These are phyloP conservation scores for Diadumene lineata DNA, from an alignment of 92 coral and sea anemone genomes.

Conservation along the genomic window DNA sequence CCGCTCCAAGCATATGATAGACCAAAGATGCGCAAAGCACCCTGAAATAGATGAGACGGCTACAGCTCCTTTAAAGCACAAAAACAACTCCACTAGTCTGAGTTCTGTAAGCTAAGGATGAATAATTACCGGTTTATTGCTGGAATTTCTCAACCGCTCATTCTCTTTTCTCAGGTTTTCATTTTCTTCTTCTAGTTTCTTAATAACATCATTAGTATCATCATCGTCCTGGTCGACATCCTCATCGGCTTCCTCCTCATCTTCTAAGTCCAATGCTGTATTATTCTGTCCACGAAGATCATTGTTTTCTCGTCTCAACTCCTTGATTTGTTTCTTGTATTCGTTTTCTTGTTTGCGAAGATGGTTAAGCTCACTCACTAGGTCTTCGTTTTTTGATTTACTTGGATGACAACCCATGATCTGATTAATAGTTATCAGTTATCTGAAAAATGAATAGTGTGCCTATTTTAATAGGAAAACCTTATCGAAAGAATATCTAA, in stretches of 20 bases:
- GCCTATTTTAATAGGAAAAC: too few relatives aligned
- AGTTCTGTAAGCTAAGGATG: too few relatives aligned
- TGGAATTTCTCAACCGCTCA: not conserved
- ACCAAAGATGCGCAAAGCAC: not conserved
- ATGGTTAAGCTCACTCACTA: constrained; percentile 34
- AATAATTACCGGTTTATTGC: constrained; percentile 10
- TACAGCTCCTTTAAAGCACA: too few relatives aligned
- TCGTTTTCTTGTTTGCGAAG: constrained; percentile 18
- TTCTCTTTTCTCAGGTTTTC: constrained; percentile 26
- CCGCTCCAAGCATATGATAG: not conserved
- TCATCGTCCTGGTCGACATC: constrained; percentile 44
- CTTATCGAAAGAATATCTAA: not conserved
- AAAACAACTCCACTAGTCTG: not conserved
- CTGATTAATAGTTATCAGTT: too few relatives aligned
- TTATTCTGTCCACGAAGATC: constrained; percentile 21
- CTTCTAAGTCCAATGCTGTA: constrained; percentile 1
- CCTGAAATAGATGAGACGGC: not conserved
- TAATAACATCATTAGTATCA: constrained; percentile 24
- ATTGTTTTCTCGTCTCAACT: constrained; percentile 34
- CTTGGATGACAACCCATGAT: constrained; percentile 30
- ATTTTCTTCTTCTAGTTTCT: constrained; percentile 45
- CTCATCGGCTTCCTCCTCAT: constrained; percentile 20
- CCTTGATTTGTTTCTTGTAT: constrained; percentile 33
- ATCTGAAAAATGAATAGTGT: too few relatives aligned
- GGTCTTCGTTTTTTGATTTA: constrained; percentile 2